phyloP scores from a whole-genome alignment of 2,888 invertebrate species.

The Beris chalybata region DNA sequence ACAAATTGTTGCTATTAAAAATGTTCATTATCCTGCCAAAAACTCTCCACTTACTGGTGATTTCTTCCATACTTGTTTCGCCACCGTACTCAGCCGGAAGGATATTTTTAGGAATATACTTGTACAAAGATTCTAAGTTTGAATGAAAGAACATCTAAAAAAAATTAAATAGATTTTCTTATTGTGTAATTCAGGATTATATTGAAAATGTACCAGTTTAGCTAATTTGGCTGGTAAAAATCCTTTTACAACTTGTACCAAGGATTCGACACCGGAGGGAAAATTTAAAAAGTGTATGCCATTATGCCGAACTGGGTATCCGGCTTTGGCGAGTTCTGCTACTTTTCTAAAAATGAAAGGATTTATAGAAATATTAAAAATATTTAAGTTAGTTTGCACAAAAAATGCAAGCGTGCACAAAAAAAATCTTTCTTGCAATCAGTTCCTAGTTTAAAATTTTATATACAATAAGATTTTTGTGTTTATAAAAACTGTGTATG shows the following conservation, averaged over 20 bases:
- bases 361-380: background rate
- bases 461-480: too few relatives aligned
- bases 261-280: constrained; percentile 60
- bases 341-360: constrained; percentile 32
- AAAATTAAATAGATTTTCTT: background rate
- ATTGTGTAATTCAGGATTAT: background rate
- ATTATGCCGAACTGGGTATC: constrained; percentile 62
- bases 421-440: too few relatives aligned
- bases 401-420: too few relatives aligned
- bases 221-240: constrained; percentile 63
- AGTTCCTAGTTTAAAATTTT: too few relatives aligned
- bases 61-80: constrained; percentile 50
- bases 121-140: constrained; percentile 43
- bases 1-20: constrained; percentile 37
- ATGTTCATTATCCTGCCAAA: too few relatives aligned
- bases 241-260: constrained; percentile 60
- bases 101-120: constrained; percentile 3
- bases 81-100: constrained; percentile 21
- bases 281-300: constrained; percentile 62
- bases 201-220: constrained; percentile 57
- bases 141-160: constrained; percentile 47
- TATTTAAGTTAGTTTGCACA: too few relatives aligned
- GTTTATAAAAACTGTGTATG: too few relatives aligned
- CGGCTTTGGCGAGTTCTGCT: constrained; percentile 55
- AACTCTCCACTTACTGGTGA: background rate